Percentiles rank a stretch among this genome's conserved stretches.
Conservation (phyloP, 2,888 invertebrate species). For the Scaptomyza polygonia region DNA sequence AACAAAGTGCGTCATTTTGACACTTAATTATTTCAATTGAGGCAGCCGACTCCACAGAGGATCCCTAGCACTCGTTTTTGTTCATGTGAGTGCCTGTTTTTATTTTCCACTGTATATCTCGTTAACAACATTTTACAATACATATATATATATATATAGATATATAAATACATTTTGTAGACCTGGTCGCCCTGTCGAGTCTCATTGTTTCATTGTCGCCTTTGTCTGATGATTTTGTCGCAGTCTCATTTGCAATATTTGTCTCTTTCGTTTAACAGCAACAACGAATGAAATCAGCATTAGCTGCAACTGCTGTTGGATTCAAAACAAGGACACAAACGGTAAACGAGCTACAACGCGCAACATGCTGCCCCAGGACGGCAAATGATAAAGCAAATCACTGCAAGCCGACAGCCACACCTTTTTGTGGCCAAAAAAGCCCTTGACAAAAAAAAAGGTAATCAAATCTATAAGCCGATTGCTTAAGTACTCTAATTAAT, state of each 20-base stretch:
- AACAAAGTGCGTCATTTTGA: conserved; percentile 60
- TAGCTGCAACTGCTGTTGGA: conserved; percentile 57
- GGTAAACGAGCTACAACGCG: conserved; percentile 30
- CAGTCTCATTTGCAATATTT: conserved; percentile 76
- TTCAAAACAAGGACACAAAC: conserved; percentile 24
- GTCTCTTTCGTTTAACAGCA: conserved; percentile 42
- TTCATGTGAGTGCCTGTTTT: too few relatives aligned
- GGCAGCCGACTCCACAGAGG: conserved; percentile 37
- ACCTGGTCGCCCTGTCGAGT: conserved; percentile 28
- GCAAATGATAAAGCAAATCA: conserved; percentile 66
- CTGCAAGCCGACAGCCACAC: conserved; percentile 21
- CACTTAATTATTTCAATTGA: conserved; percentile 75
- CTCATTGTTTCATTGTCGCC: conserved; percentile 56
- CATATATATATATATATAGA: conserved; percentile 4
- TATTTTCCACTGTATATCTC: conserved; percentile 45
- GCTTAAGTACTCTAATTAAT: background rate
- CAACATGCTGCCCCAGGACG: conserved; percentile 50
- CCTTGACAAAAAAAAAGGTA: background rate
- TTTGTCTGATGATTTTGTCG: conserved; percentile 72
- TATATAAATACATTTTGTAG: conserved; percentile 26
- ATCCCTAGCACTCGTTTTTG: conserved; percentile 33
- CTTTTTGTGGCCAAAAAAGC: background rate
- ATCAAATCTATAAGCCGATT: background rate
- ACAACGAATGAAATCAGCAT: conserved; percentile 61
- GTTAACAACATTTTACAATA: conserved; percentile 69